Percentiles rank a stretch among this genome's conserved stretches.
These are phyloP conservation scores for Clarias pachynema DNA, from an alignment of 2,797 vertebrate species.

Conservation along the genomic window DNA sequence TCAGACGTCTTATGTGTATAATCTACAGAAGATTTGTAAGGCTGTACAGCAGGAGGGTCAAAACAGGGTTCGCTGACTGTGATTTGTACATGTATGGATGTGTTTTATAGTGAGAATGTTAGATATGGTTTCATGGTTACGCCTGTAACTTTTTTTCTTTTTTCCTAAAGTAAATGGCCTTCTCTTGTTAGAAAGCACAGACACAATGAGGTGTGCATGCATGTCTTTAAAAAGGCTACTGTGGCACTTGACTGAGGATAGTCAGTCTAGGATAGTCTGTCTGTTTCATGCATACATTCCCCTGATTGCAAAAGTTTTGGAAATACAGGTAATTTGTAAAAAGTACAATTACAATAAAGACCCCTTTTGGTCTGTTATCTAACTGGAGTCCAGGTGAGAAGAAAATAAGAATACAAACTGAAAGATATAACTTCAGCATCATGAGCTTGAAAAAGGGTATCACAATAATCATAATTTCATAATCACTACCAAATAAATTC, in stretches of 20 bases:
- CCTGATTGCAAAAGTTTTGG: conserved; percentile 1
- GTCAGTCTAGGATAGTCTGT: conserved; percentile 17
- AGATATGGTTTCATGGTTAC: conserved; percentile 27
- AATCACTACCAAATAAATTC: neutral
- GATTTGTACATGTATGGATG: conserved; percentile 22
- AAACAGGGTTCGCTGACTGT: conserved; percentile 42
- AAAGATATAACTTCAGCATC: neutral
- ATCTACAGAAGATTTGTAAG: conserved; percentile 5
- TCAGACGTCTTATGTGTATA: neutral
- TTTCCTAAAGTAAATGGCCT: conserved; percentile 33
- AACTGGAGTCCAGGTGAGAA: neutral
- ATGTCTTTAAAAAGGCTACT: conserved; percentile 38
- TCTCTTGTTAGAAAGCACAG: conserved; percentile 52
- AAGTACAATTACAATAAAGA: neutral
- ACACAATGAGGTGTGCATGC: conserved; percentile 31
- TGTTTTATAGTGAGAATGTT: conserved; percentile 30
- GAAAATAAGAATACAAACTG: neutral
- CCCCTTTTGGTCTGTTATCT: neutral
- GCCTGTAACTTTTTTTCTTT: conserved; percentile 29
- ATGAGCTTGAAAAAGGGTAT: neutral
- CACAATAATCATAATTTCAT: neutral
- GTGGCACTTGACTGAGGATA: conserved; percentile 47
- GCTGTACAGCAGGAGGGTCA: conserved; percentile 31
- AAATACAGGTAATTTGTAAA: neutral
- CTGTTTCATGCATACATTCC: conserved; percentile 32